Percentiles rank a stretch among this genome's conserved stretches.
Conservation (phyloP, 2,113 vertebrate species). For the Nothobranchius furzeri region DNA sequence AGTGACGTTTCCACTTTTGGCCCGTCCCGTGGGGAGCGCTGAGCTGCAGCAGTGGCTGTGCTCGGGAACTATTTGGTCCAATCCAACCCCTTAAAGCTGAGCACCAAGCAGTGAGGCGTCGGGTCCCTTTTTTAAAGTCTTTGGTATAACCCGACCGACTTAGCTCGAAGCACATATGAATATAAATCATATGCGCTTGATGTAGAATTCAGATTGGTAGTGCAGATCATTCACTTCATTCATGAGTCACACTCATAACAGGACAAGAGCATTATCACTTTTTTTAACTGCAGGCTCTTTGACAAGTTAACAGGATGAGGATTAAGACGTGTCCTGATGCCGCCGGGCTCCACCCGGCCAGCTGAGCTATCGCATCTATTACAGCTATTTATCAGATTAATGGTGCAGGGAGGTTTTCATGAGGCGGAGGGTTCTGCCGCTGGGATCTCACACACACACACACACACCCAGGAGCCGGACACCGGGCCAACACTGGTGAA, state of each 20-base stretch:
- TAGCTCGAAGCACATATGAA: too few species aligned
- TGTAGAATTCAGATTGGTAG: neutral
- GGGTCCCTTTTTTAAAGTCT: too few species aligned
- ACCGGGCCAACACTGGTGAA: conserved; percentile 14
- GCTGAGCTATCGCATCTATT: neutral
- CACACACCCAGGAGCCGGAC: too few species aligned
- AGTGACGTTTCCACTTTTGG: too few species aligned
- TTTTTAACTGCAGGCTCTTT: conserved; percentile 9
- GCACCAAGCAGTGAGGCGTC: too few species aligned
- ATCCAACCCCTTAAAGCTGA: too few species aligned
- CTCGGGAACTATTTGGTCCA: too few species aligned
- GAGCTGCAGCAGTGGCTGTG: too few species aligned
- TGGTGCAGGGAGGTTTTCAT: conserved; percentile 10
- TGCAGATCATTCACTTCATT: neutral
- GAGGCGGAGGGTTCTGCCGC: conserved; percentile 7
- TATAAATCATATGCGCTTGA: neutral
- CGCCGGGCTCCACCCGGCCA: neutral
- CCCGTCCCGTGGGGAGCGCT: too few species aligned
- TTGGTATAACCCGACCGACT: too few species aligned
- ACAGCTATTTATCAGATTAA: conserved; percentile 21
- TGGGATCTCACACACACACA: neutral
- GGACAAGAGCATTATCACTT: conserved; percentile 15
- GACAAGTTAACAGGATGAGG: conserved; percentile 16
- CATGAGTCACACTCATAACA: neutral
- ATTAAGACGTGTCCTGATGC: neutral